Evolutionary conservation across 1,140 invertebrate species (phyloP), one percentile per base, ranked within the genome.

Genomic region (Plectus sambesii): DNA sequence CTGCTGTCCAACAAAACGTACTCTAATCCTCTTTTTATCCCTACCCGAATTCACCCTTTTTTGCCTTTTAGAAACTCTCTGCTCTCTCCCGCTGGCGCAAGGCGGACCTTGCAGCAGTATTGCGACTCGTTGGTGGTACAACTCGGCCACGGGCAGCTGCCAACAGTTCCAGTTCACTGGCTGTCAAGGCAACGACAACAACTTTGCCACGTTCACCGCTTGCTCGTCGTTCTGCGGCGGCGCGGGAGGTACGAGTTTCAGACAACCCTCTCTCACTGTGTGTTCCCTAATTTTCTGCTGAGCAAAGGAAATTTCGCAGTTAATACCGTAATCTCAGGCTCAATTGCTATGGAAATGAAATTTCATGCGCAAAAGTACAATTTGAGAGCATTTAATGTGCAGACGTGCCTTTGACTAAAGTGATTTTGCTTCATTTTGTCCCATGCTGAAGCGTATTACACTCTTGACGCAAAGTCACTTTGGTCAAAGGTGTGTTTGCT

Each of bases 131-230:
- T 56, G 56, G 26, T 56, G 45, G 45, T 56, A 55, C 29, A 56
- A 56, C 29, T 45, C 46, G 6, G 47, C 33, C 22, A 55, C 54
- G 2, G 39, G 47, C 15, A 40, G 43, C n/a, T 56, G 54, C 30
- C 44, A 55, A 33, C 54, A 49, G 43, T 56, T 56, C 38, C 46
- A 56, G 22, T 56, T 49, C 33, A 56, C 54, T 2, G 54, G 52
- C 29, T 55, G 51, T 39, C 53, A 55, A 35, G 53, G 54, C 23
- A 56, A 56, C 24, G 54, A 56, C 30, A 56, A 56, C 53, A 56
- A 56, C 19, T 56, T 56, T 38, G 53, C 48, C 3, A 36, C 51
- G 22, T 45, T 54, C 9, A 15, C 53, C 12, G 52, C 51, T 35
- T 54, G 52, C 37, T 51, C 51, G 25, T 37, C 27, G 5, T 54